These are phyloP conservation scores for Apodemus sylvaticus DNA, from an alignment of 2,113 vertebrate species.

Conservation along the genomic window DNA sequence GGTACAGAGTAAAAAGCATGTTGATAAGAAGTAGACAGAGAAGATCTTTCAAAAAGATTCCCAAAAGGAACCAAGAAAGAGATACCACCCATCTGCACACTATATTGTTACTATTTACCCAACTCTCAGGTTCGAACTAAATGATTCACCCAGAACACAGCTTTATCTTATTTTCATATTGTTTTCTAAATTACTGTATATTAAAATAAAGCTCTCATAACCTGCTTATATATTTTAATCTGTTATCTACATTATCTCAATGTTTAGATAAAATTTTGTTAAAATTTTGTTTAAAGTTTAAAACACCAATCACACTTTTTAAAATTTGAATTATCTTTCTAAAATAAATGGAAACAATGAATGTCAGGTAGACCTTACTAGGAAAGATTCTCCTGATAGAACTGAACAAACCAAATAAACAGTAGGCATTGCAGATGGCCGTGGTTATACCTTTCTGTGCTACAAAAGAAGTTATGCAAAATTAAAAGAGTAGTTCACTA, in stretches of 20 bases:
- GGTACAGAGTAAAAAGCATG: not conserved
- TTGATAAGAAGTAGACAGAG: not conserved
- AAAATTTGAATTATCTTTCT: not conserved
- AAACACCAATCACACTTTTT: not conserved
- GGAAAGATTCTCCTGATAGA: conserved; percentile 24
- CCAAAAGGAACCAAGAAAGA: conserved; percentile 5
- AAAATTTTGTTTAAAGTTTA: not conserved
- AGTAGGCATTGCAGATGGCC: not conserved
- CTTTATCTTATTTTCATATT: not conserved
- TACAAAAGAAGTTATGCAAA: not conserved
- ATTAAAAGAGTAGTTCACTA: not conserved
- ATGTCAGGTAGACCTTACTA: not conserved
- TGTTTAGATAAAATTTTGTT: not conserved
- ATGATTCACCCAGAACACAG: not conserved
- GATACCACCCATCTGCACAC: not conserved
- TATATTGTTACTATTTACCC: not conserved
- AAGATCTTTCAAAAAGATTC: not conserved
- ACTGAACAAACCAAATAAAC: not conserved
- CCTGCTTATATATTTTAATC: not conserved
- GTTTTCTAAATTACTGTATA: not conserved
- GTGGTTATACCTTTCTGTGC: not conserved
- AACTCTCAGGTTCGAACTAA: not conserved
- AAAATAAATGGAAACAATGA: not conserved
- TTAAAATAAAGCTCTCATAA: not conserved
- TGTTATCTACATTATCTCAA: too few relatives aligned